A percentile compares a stretch with the other conserved stretches of the same genome.
Evolutionary conservation across 1,140 invertebrate species (phyloP).

Genomic region (Maconellicoccus hirsutus): DNA sequence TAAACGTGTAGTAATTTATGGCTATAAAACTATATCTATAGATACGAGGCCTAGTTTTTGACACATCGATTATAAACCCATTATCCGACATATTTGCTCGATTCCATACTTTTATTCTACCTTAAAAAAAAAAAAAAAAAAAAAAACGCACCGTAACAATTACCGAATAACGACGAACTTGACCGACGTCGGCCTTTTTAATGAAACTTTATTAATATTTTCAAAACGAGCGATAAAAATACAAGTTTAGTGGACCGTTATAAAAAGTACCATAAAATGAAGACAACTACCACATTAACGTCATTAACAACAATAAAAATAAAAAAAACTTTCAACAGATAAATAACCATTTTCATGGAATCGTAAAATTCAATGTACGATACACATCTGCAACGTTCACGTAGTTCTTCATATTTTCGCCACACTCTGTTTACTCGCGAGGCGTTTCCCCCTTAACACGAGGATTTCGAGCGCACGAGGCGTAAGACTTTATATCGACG

Average conservation of each 20-base stretch:
- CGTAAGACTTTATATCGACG: too few species aligned
- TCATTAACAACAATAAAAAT: constrained; percentile 1
- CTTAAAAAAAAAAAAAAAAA: too few species aligned
- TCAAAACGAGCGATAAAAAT: background rate
- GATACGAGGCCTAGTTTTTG: too few species aligned
- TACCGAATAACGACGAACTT: background rate
- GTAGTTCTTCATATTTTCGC: background rate
- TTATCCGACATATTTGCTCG: too few species aligned
- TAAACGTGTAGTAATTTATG: too few species aligned
- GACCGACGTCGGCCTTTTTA: background rate
- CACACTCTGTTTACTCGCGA: too few species aligned
- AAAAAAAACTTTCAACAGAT: constrained; percentile 1
- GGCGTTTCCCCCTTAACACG: too few species aligned
- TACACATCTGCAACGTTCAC: background rate
- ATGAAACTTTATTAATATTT: constrained; percentile 10
- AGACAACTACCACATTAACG: background rate
- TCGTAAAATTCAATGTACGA: background rate
- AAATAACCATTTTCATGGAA: constrained; percentile 1
- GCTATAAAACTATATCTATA: too few species aligned
- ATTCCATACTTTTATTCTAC: too few species aligned
- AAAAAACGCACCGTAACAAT: background rate
- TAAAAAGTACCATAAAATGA: background rate
- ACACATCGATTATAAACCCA: too few species aligned
- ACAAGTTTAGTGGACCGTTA: constrained; percentile 3
- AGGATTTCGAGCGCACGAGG: too few species aligned